Percentiles rank a stretch among this genome's conserved stretches.
Evolutionary conservation across 92 coral and sea anemone genomes (phyloP).

Genomic region (Parazoanthus swiftii): DNA sequence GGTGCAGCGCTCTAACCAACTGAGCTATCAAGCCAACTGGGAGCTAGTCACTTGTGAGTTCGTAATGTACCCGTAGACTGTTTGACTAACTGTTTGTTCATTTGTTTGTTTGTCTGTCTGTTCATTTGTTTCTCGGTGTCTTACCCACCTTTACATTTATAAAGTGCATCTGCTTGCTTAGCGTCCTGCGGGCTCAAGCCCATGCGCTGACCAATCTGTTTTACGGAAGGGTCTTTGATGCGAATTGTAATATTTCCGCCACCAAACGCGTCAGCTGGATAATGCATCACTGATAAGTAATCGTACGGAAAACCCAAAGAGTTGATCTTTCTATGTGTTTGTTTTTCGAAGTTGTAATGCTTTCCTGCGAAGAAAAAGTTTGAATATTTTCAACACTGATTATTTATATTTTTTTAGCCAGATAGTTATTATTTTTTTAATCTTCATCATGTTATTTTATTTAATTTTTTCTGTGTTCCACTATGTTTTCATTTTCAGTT

Average conservation of each 20-base stretch:
- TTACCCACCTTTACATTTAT: slow-evolving; percentile 45
- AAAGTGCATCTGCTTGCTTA: slow-evolving; percentile 47
- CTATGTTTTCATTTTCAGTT: too few species aligned
- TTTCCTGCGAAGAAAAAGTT: background rate
- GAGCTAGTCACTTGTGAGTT: too few species aligned
- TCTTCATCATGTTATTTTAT: background rate
- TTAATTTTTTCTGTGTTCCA: too few species aligned
- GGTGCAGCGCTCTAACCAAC: too few species aligned
- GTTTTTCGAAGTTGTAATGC: background rate
- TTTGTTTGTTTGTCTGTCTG: background rate
- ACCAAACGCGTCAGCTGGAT: slow-evolving; percentile 11
- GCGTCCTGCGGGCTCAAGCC: slow-evolving; percentile 49
- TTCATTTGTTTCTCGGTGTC: background rate
- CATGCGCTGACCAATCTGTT: slow-evolving; percentile 41
- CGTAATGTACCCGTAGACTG: too few species aligned
- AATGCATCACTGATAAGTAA: slow-evolving; percentile 11
- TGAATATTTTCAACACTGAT: background rate
- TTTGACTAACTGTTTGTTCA: background rate
- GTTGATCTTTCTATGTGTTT: background rate
- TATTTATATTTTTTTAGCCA: background rate
- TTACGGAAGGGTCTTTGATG: slow-evolving; percentile 12
- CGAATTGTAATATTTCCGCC: slow-evolving; percentile 12
- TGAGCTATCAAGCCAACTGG: too few species aligned
- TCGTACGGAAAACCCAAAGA: slow-evolving; percentile 15
- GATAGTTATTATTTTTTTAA: background rate